Evolutionary conservation across 2,888 invertebrate genomes (phyloP).

Genomic region (Herminia tarsipennalis): DNA sequence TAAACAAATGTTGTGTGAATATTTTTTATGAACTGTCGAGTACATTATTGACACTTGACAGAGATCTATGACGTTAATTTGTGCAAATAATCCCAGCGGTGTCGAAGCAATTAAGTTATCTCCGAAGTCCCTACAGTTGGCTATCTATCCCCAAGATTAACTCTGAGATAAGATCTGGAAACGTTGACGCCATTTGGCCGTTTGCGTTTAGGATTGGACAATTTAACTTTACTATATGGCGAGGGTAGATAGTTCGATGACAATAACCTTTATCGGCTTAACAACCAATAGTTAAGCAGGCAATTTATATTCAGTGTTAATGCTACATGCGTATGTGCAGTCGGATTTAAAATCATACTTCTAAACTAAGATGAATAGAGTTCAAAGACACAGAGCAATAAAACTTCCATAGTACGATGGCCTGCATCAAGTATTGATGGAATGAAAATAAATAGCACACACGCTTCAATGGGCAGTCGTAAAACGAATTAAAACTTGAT

Average conservation of each 20-base stretch:
- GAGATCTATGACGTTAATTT: constrained; percentile 54
- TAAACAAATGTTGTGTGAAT: constrained; percentile 23
- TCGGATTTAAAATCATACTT: constrained; percentile 50
- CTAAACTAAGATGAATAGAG: constrained; percentile 46
- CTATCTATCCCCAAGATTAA: constrained; percentile 73
- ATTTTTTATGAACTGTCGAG: constrained; percentile 13
- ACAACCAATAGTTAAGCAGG: constrained; percentile 65
- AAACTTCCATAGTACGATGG: constrained; percentile 31
- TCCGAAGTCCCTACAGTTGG: constrained; percentile 61
- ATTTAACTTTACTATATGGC: constrained; percentile 71
- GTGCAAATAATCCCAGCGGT: constrained; percentile 58
- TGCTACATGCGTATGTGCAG: constrained; percentile 42
- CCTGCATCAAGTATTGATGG: constrained; percentile 33
- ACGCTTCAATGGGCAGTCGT: constrained; percentile 14
- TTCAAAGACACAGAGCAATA: constrained; percentile 24
- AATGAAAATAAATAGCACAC: constrained; percentile 24
- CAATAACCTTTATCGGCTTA: constrained; percentile 74
- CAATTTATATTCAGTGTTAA: constrained; percentile 75
- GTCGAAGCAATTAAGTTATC: constrained; percentile 78
- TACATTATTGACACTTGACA: constrained; percentile 29
- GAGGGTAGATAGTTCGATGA: constrained; percentile 73
- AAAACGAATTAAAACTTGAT: constrained; percentile 30
- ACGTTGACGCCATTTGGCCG: constrained; percentile 80
- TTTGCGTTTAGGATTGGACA: constrained; percentile 73
- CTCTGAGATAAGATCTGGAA: constrained; percentile 73